Base-by-base conservation (phyloP, 2,113 vertebrate species). In the Lonchura striata region DNA sequence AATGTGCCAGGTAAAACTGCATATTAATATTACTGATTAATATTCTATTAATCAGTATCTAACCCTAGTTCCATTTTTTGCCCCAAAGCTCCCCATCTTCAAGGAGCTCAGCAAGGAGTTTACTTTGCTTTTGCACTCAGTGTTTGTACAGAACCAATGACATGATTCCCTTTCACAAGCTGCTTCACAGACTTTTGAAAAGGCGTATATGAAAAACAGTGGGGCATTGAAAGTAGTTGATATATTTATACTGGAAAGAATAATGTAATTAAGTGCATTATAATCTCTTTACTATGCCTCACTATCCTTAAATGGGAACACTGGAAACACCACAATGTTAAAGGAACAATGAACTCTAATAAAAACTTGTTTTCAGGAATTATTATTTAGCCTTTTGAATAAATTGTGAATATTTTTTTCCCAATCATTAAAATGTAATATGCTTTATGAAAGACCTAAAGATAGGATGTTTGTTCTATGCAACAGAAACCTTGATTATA, bases 241-340 rank as follows among this genome's bases (percentile, higher is more conserved):
- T 88, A n/a, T 94, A 93, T 95, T 96, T 95, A 78, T 37, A 70
- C 35, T 90, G 33, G 24, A 86, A 92, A 82, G 35, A 39, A 22
- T 91, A 61, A 92, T 86, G 72, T 57, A 83, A 94, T 97, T 92
- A 96, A 65, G 13, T 57, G 35, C 25, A 82, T 88, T 79, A 87
- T 31, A 28, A 72, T 86, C 44, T 90, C 39, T 90, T 81, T 91
- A 81, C 19, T 70, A 24, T 75, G 8, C 39, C 50, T 95, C 94
- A 76, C 24, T 74, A 28, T 74, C 8, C 37, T 50, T 92, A 96
- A 94, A 86, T 94, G 39, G 33, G 65, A 85, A 92, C 75, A 33
- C 37, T 24, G 14, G 33, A 71, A 90, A 78, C 76, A 9, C 63
- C 23, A 66, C 16, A 37, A 83, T 14, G 69, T 16, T 15, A 87